Conservation (phyloP, 2,797 vertebrate species). For the Diplodus puntazzo region DNA sequence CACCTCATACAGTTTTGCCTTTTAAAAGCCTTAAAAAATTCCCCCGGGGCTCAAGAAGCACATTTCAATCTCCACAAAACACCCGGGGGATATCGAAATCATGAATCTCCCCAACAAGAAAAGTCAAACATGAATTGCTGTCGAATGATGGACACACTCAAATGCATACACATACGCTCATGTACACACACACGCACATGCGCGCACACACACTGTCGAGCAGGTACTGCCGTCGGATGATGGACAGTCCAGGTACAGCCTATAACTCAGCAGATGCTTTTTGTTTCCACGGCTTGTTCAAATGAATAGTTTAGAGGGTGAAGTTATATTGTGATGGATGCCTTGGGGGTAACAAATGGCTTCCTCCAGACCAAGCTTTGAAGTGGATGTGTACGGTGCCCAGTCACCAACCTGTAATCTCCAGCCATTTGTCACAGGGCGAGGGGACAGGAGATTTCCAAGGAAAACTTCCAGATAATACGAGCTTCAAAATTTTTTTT, state of each 20-base stretch:
- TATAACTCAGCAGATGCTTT: slow-evolving; percentile 81
- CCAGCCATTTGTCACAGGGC: slow-evolving; percentile 68
- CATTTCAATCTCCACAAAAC: slow-evolving; percentile 84
- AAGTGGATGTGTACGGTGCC: slow-evolving; percentile 66
- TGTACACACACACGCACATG: not conserved
- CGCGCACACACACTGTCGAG: slow-evolving; percentile 43
- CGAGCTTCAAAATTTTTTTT: slow-evolving; percentile 19
- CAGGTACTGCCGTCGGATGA: slow-evolving; percentile 64
- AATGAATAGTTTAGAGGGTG: slow-evolving; percentile 83
- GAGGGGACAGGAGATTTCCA: slow-evolving; percentile 71
- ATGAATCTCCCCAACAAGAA: slow-evolving; percentile 82
- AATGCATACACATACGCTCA: slow-evolving; percentile 27
- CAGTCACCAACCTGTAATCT: slow-evolving; percentile 80
- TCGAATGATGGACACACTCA: slow-evolving; percentile 67
- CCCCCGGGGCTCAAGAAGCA: slow-evolving; percentile 67
- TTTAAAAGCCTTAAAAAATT: slow-evolving; percentile 73
- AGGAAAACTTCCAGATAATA: slow-evolving; percentile 71
- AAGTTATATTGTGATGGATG: slow-evolving; percentile 80
- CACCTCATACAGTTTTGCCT: slow-evolving; percentile 66
- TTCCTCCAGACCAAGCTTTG: slow-evolving; percentile 75
- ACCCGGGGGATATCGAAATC: slow-evolving; percentile 76
- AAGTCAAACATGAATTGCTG: slow-evolving; percentile 77
- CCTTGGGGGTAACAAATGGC: slow-evolving; percentile 76
- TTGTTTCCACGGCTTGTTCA: slow-evolving; percentile 78
- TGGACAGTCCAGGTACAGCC: slow-evolving; percentile 73